Conservation (phyloP, 2,888 invertebrate species). For the Acleris sparsana region DNA sequence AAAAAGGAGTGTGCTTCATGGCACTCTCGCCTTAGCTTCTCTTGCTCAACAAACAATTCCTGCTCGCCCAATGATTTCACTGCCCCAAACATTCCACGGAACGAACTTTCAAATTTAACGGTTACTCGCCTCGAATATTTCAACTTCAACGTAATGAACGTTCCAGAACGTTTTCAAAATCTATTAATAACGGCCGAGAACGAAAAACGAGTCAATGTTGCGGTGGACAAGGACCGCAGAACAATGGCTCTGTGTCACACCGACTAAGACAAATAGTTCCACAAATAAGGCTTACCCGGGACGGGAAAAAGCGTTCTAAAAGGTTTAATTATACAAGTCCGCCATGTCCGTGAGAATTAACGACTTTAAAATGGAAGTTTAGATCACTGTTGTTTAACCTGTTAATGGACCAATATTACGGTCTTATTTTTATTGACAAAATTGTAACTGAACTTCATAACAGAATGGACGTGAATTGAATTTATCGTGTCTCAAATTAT, state of each 20-base stretch:
- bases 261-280: conserved; percentile 71
- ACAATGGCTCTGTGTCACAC: conserved; percentile 74
- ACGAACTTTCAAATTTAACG: conserved; percentile 1
- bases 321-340: conserved; percentile 26
- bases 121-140: conserved; percentile 22
- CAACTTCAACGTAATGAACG: conserved; percentile 16
- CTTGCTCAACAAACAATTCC: no score
- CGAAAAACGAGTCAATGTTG: conserved; percentile 70
- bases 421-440: no score
- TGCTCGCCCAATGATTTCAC: no score
- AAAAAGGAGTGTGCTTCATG: no score
- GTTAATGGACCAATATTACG: neutral
- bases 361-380: conserved; percentile 12
- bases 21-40: no score
- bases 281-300: conserved; percentile 36
- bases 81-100: no score
- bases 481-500: no score
- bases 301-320: conserved; percentile 36
- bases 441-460: no score
- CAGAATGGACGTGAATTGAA: no score
- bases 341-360: conserved; percentile 7
- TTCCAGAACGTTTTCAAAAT: conserved; percentile 50
- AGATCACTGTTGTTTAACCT: conserved; percentile 8
- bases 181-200: conserved; percentile 59
- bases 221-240: conserved; percentile 59